Conservation (phyloP, 1,140 invertebrate species). For the Nilaparvata lugens region DNA sequence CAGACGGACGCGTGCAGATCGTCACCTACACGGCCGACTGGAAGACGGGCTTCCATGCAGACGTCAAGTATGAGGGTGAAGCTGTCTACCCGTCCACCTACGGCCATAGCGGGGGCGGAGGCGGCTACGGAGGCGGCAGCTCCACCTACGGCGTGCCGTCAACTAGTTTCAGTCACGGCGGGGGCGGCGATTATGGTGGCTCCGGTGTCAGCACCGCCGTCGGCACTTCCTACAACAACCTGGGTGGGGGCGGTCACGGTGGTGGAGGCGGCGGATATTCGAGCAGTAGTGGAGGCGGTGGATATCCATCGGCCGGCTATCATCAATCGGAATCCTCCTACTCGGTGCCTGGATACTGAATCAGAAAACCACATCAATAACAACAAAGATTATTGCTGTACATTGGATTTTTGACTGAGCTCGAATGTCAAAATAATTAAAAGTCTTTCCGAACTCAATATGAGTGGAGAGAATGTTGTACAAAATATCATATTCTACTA, state of each 20-base stretch:
- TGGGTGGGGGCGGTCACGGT: background rate
- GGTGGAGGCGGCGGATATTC: background rate
- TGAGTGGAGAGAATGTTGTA: no score
- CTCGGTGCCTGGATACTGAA: no score
- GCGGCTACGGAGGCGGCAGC: conserved; percentile 2
- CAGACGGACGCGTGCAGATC: conserved; percentile 59
- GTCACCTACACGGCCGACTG: conserved; percentile 71
- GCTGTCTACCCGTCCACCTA: conserved; percentile 50
- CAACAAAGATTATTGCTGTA: no score
- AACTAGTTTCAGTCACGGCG: conserved; percentile 8
- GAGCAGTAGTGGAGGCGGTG: no score
- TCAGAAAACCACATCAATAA: no score
- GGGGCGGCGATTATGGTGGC: conserved; percentile 10
- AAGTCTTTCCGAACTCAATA: no score
- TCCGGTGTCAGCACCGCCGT: background rate
- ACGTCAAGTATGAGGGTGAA: conserved; percentile 64
- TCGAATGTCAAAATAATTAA: no score
- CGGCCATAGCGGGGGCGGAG: conserved; percentile 20
- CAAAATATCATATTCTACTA: no score
- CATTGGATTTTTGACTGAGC: no score
- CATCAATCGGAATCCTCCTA: no score
- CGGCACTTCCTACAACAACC: background rate
- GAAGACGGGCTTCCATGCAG: conserved; percentile 68
- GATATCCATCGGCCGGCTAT: no score
- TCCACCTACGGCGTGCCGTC: conserved; percentile 5